These are phyloP conservation scores for Argyresthia goedartella DNA, from an alignment of 2,888 invertebrate species.

Conservation along the genomic window DNA sequence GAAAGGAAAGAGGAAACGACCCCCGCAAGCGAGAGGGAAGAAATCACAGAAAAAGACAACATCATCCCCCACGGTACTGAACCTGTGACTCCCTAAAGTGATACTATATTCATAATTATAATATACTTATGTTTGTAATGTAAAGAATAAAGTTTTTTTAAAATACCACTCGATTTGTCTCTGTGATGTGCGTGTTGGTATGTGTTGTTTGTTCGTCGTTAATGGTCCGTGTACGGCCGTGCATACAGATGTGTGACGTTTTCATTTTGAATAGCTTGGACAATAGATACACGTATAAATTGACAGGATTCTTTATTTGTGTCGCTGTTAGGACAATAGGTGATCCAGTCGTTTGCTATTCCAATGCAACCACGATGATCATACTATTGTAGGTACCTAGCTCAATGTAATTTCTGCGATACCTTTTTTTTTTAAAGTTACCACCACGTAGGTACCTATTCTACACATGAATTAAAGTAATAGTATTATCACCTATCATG, in stretches of 20 bases:
- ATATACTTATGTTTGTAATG: slow-evolving; percentile 42
- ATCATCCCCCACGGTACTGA: slow-evolving; percentile 50
- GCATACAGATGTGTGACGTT: slow-evolving; percentile 1
- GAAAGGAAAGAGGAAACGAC: slow-evolving; percentile 44
- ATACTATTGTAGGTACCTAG: too few relatives aligned
- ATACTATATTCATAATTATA: slow-evolving; percentile 40
- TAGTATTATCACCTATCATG: too few relatives aligned
- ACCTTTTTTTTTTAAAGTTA: too few relatives aligned
- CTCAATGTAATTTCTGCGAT: too few relatives aligned
- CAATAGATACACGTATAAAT: neutral
- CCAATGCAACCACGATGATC: too few relatives aligned
- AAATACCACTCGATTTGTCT: slow-evolving; percentile 15
- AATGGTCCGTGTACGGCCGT: slow-evolving; percentile 4
- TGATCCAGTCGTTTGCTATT: neutral
- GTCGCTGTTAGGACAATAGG: neutral
- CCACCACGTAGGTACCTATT: too few relatives aligned
- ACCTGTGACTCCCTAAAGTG: slow-evolving; percentile 27
- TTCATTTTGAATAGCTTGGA: neutral
- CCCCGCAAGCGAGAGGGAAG: slow-evolving; percentile 28
- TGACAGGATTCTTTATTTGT: neutral
- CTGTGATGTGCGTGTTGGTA: slow-evolving; percentile 4
- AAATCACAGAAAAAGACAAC: slow-evolving; percentile 45
- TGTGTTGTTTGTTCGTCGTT: slow-evolving; percentile 2
- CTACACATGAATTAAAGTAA: too few relatives aligned
- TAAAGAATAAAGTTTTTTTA: slow-evolving; percentile 55